Evolutionary conservation across 2,113 vertebrate species (phyloP), one percentile per base, ranked within the genome.

Genomic region (Pomatostomus ruficeps): DNA sequence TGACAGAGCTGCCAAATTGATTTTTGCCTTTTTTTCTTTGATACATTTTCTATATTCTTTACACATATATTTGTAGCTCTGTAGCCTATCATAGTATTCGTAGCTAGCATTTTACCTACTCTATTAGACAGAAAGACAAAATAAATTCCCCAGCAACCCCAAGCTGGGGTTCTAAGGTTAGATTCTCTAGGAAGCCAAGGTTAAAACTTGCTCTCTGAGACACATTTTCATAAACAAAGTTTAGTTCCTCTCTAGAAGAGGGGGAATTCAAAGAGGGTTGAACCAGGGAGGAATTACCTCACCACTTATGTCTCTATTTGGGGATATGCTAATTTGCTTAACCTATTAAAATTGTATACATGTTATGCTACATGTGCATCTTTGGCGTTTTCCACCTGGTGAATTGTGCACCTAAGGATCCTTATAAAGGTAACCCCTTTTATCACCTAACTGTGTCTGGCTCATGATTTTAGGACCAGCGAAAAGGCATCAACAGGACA

Each of bases 301-400:
- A 23, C 48, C 33, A 46, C 6, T 46, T 17, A n/a, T 4, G 22
- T 84, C 28, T 55, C n/a, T 46, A 65, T 40, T 0, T 65, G 12
- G 8, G 8, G 23, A 65, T 16, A 24, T 8, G 14, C n/a, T 28
- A 10, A 46, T n/a, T 55, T 40, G 7, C 12, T 38, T 54, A 63
- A 40, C 14, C 26, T 36, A 16, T 15, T 46, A 55, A 45, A 63
- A 38, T 38, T 28, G 14, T 33, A 21, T 45, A 43, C 2, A 3
- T 0, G 1, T 45, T 45, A 63, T 46, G 58, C 23, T 48, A 0
- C 0, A 0, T 29, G n/a, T n/a, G 29, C 29, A 55, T 46, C 28
- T 63, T 38, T 23, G 28, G 40, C 1, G 1, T 54, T 73, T 63
- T 73, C 23, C 28, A 73, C 6, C 14, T 55, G 29, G 29, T 0